Evolutionary conservation across 2,113 vertebrate genomes (phyloP), one percentile per base, ranked within the genome.

Genomic region (Halichoeres trimaculatus): DNA sequence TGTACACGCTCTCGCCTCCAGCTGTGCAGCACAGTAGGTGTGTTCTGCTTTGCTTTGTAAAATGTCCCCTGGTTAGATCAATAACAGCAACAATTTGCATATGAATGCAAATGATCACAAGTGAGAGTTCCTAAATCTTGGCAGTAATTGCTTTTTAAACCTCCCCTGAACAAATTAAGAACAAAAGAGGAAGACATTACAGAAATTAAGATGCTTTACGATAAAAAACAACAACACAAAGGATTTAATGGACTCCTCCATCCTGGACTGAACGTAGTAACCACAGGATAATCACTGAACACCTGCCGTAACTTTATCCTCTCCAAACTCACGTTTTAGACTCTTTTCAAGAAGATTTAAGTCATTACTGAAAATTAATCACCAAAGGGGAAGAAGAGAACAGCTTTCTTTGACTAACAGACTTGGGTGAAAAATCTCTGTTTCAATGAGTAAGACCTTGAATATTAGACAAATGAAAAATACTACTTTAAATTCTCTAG

Each of bases 11-110:
- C 61, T 16, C 53, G 45, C 34, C 40, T 36, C 74, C 74, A 43
- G 62, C 61, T 70, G 76, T 54, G 73, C 58, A 11, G 17, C 65
- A 24, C 77, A 57, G 74, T 59, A 9, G 54, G 67, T 41, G n/a
- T 47, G 47, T 26, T 66, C 41, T 36, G 60, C 77, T 68, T 74
- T 58, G 24, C 65, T 35, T 69, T 5, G 3, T 20, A 74, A 81
- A 81, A 36, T 70, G 68, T 48, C 23, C 23, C 45, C 17, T 4
- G 5, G 19, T 54, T 52, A 67, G 61, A 70, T 79, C 71, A 76
- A 60, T 73, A 47, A 70, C 3, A 53, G 40, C 72, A 9, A 68
- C 30, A 4, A 79, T 87, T 43, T 62, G 45, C 47, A 79, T 79
- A 70, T 70, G 24, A 74, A 83, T 80, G 58, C 52, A 68, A 70